Evolutionary conservation across 2,888 invertebrate genomes (phyloP).

Genomic region (Lordiphosa andalusiaca): DNA sequence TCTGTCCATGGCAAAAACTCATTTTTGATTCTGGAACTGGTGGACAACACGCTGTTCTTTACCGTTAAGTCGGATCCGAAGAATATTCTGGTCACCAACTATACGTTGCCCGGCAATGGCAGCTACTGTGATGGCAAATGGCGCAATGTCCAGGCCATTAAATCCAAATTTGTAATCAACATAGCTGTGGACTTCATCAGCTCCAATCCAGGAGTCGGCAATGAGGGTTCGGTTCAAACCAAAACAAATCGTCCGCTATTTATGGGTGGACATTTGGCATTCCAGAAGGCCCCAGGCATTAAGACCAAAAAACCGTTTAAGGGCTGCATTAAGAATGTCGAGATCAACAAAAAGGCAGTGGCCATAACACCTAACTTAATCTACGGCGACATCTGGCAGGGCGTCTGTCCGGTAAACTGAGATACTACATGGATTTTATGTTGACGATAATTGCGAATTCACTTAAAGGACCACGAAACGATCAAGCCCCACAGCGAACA

Average conservation of each 20-base stretch:
- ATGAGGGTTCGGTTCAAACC: conserved; percentile 84
- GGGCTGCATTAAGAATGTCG: conserved; percentile 89
- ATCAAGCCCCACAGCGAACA: not conserved
- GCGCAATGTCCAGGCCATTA: conserved; percentile 92
- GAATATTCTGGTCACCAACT: conserved; percentile 86
- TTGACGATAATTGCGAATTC: conserved; percentile 25
- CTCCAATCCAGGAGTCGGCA: conserved; percentile 87
- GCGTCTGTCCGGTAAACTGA: conserved; percentile 90
- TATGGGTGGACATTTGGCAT: conserved; percentile 91
- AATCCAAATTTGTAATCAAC: conserved; percentile 94
- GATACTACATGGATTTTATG: not conserved
- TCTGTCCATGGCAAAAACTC: conserved; percentile 91
- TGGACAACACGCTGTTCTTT: conserved; percentile 91
- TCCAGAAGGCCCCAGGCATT: conserved; percentile 83
- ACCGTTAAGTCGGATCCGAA: conserved; percentile 90
- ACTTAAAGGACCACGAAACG: conserved; percentile 47
- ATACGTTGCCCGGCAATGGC: conserved; percentile 84
- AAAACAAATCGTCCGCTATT: conserved; percentile 92
- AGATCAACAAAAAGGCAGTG: conserved; percentile 82
- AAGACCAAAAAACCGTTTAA: conserved; percentile 87
- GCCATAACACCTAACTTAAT: conserved; percentile 83
- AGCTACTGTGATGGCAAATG: conserved; percentile 96
- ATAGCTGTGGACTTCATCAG: conserved; percentile 91
- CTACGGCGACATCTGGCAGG: conserved; percentile 87
- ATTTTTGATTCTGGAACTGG: conserved; percentile 92